Evolutionary conservation across 1,140 invertebrate genomes (phyloP), one percentile per base, ranked within the genome.

Genomic region (Drosophila persimilis): DNA sequence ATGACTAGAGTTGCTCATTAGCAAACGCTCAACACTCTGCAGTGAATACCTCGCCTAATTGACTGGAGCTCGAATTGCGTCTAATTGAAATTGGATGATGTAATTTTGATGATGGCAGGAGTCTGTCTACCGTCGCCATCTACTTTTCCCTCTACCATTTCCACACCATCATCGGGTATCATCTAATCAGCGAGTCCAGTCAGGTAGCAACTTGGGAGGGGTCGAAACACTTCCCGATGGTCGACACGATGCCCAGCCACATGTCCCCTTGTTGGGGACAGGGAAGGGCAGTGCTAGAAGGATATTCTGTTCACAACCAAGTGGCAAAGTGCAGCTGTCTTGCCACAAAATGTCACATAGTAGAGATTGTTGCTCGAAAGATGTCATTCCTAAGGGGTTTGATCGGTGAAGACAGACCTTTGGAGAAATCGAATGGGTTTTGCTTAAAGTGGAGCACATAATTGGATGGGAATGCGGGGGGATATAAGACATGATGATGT

Each of bases 61-160:
- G 39, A 53, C 45, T 54, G 39, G 22, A 64, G 57, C 50, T 61
- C 31, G 44, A 62, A 78, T 47, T 56, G 58, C 54, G 22, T 66
- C 41, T 78, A 77, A 77, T 80, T 80, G 70, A 80, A 73, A 74
- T 65, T 48, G 55, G 63, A 74, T 70, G 47, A 77, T 64, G 69
- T 44, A 45, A 77, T 52, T 54, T 73, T 59, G 39, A 66, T 73
- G 57, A 69, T 67, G 57, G 52, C 65, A 31, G 31, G 8, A 31
- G 31, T 31, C 45, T 15, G 22, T 9, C 29, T 29, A 9, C 15
- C 2, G 6, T 45, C 50, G 31, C 41, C 24, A 39, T 45, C 59
- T 15, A 31, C n/a, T 53, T 20, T 46, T 17, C 17, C 9, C 24
- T 20, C 26, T 17, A 15, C 45, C 9, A 52, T 39, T 31, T 29